Percentiles rank a stretch among this genome's conserved stretches.
phyloP scores from a whole-genome alignment of 1,140 invertebrate species.

The Tyrophagus putrescentiae region DNA sequence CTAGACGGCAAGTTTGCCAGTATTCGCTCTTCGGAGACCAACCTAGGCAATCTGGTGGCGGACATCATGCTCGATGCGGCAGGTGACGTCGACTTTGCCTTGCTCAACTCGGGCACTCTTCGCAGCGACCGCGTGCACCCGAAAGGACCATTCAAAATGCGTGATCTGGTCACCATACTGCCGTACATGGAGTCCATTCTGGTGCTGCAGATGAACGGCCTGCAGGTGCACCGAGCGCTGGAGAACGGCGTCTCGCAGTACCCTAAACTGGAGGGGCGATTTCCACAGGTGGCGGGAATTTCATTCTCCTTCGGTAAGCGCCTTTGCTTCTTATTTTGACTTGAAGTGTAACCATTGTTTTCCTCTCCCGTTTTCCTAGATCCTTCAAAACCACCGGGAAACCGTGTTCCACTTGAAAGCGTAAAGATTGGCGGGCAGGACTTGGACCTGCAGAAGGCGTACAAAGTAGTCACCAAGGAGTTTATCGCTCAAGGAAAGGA shows the following conservation, averaged over 20 bases:
- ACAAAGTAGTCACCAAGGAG: constrained; percentile 62
- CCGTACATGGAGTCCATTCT: constrained; percentile 67
- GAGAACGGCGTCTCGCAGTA: constrained; percentile 64
- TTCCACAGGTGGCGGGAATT: constrained; percentile 63
- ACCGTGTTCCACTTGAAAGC: constrained; percentile 50
- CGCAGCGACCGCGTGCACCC: constrained; percentile 57
- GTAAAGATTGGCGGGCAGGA: constrained; percentile 71
- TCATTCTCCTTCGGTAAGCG: constrained; percentile 67
- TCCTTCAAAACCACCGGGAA: constrained; percentile 50
- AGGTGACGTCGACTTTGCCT: constrained; percentile 61
- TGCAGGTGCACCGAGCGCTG: constrained; percentile 50
- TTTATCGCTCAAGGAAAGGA: constrained; percentile 58
- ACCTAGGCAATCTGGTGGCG: constrained; percentile 73
- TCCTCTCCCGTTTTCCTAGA: no score
- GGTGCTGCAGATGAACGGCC: constrained; percentile 48
- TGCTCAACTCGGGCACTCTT: constrained; percentile 74
- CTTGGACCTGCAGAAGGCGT: constrained; percentile 47
- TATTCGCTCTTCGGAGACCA: constrained; percentile 64
- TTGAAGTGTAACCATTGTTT: no score
- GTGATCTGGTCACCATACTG: constrained; percentile 62
- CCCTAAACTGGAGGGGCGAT: constrained; percentile 62
- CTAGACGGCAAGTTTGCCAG: constrained; percentile 64
- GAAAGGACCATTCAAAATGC: constrained; percentile 60
- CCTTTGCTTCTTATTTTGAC: no score
- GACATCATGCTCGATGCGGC: constrained; percentile 59